A percentile compares a stretch with the other conserved stretches of the same genome.
phyloP scores from a whole-genome alignment of 2,888 invertebrate genomes.

The Macaria notata region DNA sequence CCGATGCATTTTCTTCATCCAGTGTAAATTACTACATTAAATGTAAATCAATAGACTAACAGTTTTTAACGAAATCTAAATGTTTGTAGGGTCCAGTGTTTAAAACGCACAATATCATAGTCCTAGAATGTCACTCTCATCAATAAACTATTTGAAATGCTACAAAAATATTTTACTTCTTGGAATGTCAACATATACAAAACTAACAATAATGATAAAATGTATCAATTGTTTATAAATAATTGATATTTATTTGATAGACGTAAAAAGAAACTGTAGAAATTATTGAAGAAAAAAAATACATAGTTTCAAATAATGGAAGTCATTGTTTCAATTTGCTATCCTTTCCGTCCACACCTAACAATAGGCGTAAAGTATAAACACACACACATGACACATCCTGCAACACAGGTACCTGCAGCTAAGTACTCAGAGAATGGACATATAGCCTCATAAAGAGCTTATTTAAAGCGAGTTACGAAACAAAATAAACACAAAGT shows the following conservation, averaged over 20 bases:
- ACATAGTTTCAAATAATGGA: constrained; percentile 78
- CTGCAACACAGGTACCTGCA: background rate
- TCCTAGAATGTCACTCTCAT: constrained; percentile 76
- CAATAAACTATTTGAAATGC: constrained; percentile 64
- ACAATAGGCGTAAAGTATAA: too few relatives aligned
- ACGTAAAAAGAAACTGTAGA: constrained; percentile 77
- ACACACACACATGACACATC: too few relatives aligned
- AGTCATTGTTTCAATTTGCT: constrained; percentile 54
- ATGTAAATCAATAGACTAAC: constrained; percentile 77
- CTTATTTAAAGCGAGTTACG: constrained; percentile 25
- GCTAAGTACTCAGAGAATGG: background rate
- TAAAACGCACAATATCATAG: constrained; percentile 81
- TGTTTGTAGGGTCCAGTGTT: constrained; percentile 82
- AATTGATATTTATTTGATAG: constrained; percentile 81
- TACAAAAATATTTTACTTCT: constrained; percentile 72
- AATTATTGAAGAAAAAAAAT: constrained; percentile 74
- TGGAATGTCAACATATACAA: constrained; percentile 72
- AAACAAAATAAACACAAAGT: constrained; percentile 13
- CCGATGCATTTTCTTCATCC: constrained; percentile 75
- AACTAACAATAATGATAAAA: constrained; percentile 73
- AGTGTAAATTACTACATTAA: constrained; percentile 73
- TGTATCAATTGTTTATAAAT: constrained; percentile 80
- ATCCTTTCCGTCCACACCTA: constrained; percentile 14
- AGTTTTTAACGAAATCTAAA: constrained; percentile 78
- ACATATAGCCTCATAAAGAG: background rate